These are phyloP conservation scores for Aphelocoma coerulescens DNA, from an alignment of 2,113 vertebrate genomes.

Conservation along the genomic window DNA sequence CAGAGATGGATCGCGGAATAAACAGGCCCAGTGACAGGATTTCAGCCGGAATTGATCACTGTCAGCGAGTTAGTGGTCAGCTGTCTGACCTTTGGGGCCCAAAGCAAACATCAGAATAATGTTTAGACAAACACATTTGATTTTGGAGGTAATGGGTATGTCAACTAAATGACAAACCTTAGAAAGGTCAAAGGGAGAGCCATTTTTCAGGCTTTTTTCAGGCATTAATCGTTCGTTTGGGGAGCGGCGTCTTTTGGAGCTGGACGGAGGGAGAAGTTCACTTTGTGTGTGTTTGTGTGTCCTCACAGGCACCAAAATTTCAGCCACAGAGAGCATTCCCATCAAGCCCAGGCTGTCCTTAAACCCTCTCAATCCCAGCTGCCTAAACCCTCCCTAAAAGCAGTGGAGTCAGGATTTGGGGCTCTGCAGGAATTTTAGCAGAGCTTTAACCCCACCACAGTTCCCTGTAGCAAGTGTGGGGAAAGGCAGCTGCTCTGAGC, in stretches of 20 bases:
- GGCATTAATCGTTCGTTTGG: slow-evolving; percentile 75
- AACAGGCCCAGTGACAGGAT: slow-evolving; percentile 79
- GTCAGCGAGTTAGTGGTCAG: slow-evolving; percentile 81
- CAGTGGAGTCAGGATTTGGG: rapidly evolving
- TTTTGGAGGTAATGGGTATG: slow-evolving; percentile 86
- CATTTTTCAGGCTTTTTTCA: slow-evolving; percentile 81
- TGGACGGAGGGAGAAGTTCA: not conserved
- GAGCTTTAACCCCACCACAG: not conserved
- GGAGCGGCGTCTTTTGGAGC: slow-evolving; percentile 12
- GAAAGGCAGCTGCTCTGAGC: not conserved
- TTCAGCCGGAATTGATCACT: slow-evolving; percentile 80
- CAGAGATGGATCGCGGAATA: slow-evolving; percentile 83
- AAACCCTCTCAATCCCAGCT: not conserved
- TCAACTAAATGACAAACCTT: slow-evolving; percentile 85
- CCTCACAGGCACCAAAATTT: not conserved
- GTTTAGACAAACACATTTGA: slow-evolving; percentile 89
- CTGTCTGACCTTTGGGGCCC: slow-evolving; percentile 80
- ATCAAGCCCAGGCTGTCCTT: not conserved
- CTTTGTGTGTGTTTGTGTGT: not conserved
- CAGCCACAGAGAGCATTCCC: not conserved
- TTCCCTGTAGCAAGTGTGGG: not conserved
- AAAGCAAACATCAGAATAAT: slow-evolving; percentile 82
- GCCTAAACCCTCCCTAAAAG: too few relatives aligned
- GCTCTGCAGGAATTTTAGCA: not conserved
- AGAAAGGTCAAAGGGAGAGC: slow-evolving; percentile 80